phyloP scores from a whole-genome alignment of 2,797 vertebrate species.

The Brachyalestes nurse region DNA sequence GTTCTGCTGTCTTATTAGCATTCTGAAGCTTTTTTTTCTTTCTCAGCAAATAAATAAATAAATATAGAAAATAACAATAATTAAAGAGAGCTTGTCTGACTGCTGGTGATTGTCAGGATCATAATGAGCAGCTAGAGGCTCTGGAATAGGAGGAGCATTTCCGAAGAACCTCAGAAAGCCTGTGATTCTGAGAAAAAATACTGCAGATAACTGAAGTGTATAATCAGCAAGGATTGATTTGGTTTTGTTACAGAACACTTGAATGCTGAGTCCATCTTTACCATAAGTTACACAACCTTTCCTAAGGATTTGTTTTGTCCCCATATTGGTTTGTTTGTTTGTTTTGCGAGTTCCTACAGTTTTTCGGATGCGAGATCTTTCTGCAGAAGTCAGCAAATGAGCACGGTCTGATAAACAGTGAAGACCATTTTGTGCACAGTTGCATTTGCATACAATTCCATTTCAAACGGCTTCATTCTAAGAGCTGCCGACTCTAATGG shows the following conservation, averaged over 20 bases:
- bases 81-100: constrained; percentile 15
- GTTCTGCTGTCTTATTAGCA: constrained; percentile 28
- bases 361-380: background rate
- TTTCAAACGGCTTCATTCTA: constrained; percentile 15
- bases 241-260: background rate
- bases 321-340: no score
- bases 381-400: background rate
- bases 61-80: background rate
- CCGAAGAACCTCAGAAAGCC: background rate
- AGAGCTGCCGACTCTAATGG: constrained; percentile 2
- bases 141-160: background rate
- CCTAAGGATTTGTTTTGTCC: background rate
- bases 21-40: constrained; percentile 23
- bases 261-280: background rate
- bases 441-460: background rate
- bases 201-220: no score
- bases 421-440: background rate
- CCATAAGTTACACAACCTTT: background rate
- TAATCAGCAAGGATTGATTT: background rate
- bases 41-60: background rate
- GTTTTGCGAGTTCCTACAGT: no score
- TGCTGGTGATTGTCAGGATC: background rate
- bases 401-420: background rate
- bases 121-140: constrained; percentile 32
- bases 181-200: background rate